These are phyloP conservation scores for Drosophila quinaria DNA, from an alignment of 2,888 invertebrate genomes.

Conservation along the genomic window DNA sequence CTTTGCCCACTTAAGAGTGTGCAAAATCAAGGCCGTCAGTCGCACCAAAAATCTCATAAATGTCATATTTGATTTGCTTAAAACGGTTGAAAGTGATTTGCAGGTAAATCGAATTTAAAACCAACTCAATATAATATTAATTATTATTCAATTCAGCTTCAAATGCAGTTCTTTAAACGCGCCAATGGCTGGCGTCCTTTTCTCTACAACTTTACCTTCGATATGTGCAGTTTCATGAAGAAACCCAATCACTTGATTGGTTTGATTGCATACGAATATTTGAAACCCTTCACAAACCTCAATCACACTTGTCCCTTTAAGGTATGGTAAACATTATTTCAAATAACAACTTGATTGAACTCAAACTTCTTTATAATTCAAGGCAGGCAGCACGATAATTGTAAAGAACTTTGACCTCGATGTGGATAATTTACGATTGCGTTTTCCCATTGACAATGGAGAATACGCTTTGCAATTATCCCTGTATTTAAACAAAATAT, in stretches of 20 bases:
- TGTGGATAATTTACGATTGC: background rate
- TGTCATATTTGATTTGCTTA: background rate
- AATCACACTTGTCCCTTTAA: constrained; percentile 25
- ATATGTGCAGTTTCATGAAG: constrained; percentile 7
- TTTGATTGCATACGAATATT: background rate
- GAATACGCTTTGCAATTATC: constrained; percentile 25
- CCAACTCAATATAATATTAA: background rate
- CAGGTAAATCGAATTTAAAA: background rate
- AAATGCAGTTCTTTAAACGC: constrained; percentile 12
- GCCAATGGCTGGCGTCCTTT: constrained; percentile 43
- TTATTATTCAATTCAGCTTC: background rate
- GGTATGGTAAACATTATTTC: background rate
- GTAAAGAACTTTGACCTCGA: constrained; percentile 11
- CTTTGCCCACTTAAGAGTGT: background rate
- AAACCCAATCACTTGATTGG: background rate
- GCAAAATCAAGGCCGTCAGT: constrained; percentile 20
- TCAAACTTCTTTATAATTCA: background rate
- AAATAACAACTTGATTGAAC: background rate
- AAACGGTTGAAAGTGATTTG: background rate
- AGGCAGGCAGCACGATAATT: constrained; percentile 6
- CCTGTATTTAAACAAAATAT: rapidly evolving
- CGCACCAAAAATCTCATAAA: constrained; percentile 1
- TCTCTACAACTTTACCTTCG: constrained; percentile 24
- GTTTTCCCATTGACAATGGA: constrained; percentile 28
- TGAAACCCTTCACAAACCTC: constrained; percentile 14